Base-by-base conservation (phyloP, 2,888 invertebrate species). In the Microchrysa polita region DNA sequence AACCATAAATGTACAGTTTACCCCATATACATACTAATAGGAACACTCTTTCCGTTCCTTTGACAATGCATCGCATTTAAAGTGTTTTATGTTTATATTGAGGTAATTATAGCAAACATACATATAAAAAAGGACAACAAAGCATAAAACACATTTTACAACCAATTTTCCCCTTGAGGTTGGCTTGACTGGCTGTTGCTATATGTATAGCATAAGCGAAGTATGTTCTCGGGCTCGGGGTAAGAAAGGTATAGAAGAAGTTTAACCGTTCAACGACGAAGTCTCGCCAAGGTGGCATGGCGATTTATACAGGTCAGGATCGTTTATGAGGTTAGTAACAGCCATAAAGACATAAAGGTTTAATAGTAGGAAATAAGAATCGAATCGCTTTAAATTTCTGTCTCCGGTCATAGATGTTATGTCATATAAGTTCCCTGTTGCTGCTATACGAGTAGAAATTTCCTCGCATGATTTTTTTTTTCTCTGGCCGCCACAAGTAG, bases 241-340 rank as follows among this genome's bases (percentile, higher is more conserved):
- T n/a, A n/a, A n/a, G n/a, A n/a, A n/a, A n/a, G n/a, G n/a, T n/a
- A n/a, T n/a, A n/a, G n/a, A n/a, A n/a, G n/a, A n/a, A 34, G 27
- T 34, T 34, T 34, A 2, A 34, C 27, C 27, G 27, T 34, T 34
- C 7, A 7, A 2, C 27, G 27, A n/a, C n/a, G n/a, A n/a, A n/a
- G n/a, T n/a, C n/a, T 34, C 27, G 27, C 27, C 2, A 34, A 34
- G 27, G 27, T 34, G 27, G 7, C 27, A 7, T 34, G 27, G 7
- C 27, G 27, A 7, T 34, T 72, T 72, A n/a, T 18, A 61, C 61
- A 61, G 53, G 53, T 72, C 72, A 72, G 63, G 61, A 63, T 16
- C 48, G 48, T 73, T 75, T 75, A 75, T 71, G 75, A 75, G 61
- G 63, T 75, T 69, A 73, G 73, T 75, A 75, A 75, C 71, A 71